phyloP scores from a whole-genome alignment of 2,888 invertebrate genomes.

The Synergus laeviventris region DNA sequence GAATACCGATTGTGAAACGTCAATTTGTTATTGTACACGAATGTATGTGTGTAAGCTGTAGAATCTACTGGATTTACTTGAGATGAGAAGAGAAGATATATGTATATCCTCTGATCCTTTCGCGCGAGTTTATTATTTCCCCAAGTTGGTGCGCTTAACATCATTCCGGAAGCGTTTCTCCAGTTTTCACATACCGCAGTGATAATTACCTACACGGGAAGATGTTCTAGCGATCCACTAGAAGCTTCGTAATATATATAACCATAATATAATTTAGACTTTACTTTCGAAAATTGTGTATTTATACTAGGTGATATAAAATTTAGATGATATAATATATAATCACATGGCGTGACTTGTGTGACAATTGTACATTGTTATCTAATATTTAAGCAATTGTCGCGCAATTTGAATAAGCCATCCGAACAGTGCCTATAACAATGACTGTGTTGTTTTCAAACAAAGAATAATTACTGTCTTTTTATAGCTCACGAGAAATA shows the following conservation, averaged over 20 bases:
- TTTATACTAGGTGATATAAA: background rate
- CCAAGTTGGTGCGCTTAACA: conserved; percentile 38
- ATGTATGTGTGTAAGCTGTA: background rate
- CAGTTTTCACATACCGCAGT: conserved; percentile 70
- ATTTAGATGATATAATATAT: conserved; percentile 25
- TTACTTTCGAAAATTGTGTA: conserved; percentile 15
- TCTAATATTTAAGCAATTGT: conserved; percentile 10
- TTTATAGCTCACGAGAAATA: background rate
- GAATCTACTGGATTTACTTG: background rate
- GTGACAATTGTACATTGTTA: background rate
- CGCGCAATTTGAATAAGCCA: background rate
- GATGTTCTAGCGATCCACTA: conserved; percentile 55
- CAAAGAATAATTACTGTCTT: background rate
- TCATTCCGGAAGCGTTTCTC: conserved; percentile 73
- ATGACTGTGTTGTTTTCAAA: background rate
- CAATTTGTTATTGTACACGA: background rate
- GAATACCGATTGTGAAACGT: background rate
- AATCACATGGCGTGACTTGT: background rate
- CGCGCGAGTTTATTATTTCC: conserved; percentile 27
- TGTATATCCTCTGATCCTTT: background rate
- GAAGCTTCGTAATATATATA: conserved; percentile 18
- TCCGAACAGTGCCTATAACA: conserved; percentile 1
- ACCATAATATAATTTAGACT: background rate
- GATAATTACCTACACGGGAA: conserved; percentile 72
- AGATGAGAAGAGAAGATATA: background rate